These are phyloP conservation scores for Trichacis sp. DNA, from an alignment of 2,888 invertebrate species.

Conservation along the genomic window DNA sequence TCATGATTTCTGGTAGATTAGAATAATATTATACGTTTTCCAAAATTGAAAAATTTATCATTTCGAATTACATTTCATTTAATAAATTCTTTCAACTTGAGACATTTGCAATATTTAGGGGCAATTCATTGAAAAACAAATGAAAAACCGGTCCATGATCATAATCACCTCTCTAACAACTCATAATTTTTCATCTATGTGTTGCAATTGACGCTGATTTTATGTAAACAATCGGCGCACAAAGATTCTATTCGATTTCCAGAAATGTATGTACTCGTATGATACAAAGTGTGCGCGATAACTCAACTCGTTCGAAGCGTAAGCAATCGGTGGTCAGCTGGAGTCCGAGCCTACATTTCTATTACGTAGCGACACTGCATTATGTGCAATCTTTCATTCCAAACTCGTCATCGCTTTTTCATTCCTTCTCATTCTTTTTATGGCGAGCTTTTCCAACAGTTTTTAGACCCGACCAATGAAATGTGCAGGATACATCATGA, in stretches of 20 bases:
- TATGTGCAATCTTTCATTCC: conserved; percentile 26
- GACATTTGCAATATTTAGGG: not conserved
- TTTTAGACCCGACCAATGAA: too few relatives aligned
- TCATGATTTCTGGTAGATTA: too few relatives aligned
- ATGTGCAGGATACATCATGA: too few relatives aligned
- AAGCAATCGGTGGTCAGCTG: conserved; percentile 42
- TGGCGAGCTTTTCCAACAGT: too few relatives aligned
- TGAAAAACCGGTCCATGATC: conserved; percentile 34
- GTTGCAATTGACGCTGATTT: conserved; percentile 45
- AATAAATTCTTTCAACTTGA: not conserved
- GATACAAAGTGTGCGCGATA: conserved; percentile 30
- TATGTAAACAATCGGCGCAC: conserved; percentile 26
- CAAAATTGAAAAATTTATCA: too few relatives aligned
- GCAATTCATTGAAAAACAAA: conserved; percentile 11
- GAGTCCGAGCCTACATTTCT: conserved; percentile 20
- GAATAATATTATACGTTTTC: too few relatives aligned
- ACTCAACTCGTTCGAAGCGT: conserved; percentile 45
- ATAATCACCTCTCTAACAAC: conserved; percentile 38
- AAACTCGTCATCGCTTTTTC: too few relatives aligned
- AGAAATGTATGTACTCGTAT: too few relatives aligned
- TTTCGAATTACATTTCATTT: too few relatives aligned
- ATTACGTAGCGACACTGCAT: too few relatives aligned
- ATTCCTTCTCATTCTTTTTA: conserved; percentile 12
- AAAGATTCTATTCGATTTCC: conserved; percentile 23
- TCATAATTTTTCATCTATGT: conserved; percentile 33